Evolutionary conservation across 1,140 invertebrate genomes (phyloP), one percentile per base, ranked within the genome.

Genomic region (Cherax quadricarinatus): DNA sequence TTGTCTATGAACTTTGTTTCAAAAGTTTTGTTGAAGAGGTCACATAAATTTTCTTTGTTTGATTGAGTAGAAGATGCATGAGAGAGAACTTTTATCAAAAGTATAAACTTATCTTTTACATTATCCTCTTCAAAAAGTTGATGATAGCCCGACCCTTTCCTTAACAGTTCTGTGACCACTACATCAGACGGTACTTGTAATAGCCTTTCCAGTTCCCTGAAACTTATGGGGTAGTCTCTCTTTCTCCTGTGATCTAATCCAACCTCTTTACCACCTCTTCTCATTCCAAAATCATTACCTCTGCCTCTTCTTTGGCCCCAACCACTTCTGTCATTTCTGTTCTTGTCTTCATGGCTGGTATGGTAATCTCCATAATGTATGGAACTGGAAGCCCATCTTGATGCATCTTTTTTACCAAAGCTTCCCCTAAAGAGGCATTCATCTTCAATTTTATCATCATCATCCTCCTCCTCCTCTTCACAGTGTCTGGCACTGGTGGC

Each of bases 31-130:
- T 48, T 86, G 70, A 91, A 85, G 16, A 91, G 73, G 2, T 91
- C 82, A 86, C 57, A 80, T 82, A 91, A 21, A 62, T 53, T 80
- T 41, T 91, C 53, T 21, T 57, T 88, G 51, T 84, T 88, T 53
- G 89, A 88, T 30, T 88, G 86, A 48, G 86, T 57, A 41, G 21
- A 14, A 7, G 66, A 57, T 48, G 86, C 85, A 12, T 62, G 49
- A 14, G 93, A n/a, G 18, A 93, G 82, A 21, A 93, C 93, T 41
- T 86, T 88, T 9, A 91, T 30, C 24, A 91, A 80, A 6, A 89
- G 53, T 14, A 81, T 62, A 6, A 92, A 24, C 66, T 80, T 70
- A 14, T 70, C 51, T 1, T 21, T 4, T 4, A 92, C 30, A 24
- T 41, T 49, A 62, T 66, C 62, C 60, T 79, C 21, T 49, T 80